Conservation (phyloP, 2,113 vertebrate species). For the Tympanuchus pallidicinctus region DNA sequence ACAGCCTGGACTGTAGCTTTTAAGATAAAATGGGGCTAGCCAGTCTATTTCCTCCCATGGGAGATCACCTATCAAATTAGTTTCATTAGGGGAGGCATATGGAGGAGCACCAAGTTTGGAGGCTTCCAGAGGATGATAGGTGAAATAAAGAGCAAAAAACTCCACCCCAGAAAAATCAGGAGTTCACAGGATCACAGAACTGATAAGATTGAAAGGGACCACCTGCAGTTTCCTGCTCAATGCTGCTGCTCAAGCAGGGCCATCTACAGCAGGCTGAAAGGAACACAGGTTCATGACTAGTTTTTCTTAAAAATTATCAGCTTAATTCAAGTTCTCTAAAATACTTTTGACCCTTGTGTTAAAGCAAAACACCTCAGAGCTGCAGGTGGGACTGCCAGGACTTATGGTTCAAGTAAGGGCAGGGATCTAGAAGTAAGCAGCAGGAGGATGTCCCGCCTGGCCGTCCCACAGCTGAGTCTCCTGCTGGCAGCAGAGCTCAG, state of each 20-base stretch:
- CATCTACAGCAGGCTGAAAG: background rate
- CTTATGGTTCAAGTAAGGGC: background rate
- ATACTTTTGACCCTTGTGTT: background rate
- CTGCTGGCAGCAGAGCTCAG: no score
- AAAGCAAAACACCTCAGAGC: rapidly evolving
- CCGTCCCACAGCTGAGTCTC: background rate
- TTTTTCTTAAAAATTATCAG: background rate
- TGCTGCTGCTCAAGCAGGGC: background rate
- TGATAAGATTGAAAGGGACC: background rate
- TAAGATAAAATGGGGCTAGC: background rate
- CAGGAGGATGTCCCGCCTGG: rapidly evolving
- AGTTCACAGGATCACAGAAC: background rate
- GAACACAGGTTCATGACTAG: background rate
- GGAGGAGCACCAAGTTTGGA: rapidly evolving
- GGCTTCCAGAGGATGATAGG: background rate
- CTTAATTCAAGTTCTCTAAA: background rate
- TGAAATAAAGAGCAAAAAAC: background rate
- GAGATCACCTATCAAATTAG: background rate
- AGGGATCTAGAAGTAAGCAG: background rate
- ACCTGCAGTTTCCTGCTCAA: background rate
- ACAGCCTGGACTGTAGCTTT: background rate
- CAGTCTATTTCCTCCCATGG: background rate
- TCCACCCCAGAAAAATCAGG: background rate
- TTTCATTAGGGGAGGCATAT: background rate
- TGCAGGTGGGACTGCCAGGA: background rate